A percentile compares a stretch with the other conserved stretches of the same genome.
Evolutionary conservation across 2,888 invertebrate genomes (phyloP).

Genomic region (Sphaeridia pumilis): DNA sequence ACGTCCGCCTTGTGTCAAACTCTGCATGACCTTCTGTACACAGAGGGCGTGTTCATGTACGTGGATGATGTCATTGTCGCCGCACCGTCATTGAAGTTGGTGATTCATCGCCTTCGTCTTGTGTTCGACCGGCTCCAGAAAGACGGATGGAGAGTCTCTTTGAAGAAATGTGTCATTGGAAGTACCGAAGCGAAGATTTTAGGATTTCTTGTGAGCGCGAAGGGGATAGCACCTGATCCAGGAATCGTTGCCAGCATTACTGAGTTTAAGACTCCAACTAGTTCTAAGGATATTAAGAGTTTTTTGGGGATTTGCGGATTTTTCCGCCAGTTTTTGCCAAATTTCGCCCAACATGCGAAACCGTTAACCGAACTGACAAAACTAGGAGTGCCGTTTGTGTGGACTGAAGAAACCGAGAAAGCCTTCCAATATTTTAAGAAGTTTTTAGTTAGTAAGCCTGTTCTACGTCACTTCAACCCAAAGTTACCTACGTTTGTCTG

Average conservation of each 20-base stretch:
- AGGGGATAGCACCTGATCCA: background rate
- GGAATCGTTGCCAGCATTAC: background rate
- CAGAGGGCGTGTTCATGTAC: no score
- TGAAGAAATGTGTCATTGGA: background rate
- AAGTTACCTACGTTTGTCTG: background rate
- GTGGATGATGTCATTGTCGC: no score
- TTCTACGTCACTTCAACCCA: conserved; percentile 4
- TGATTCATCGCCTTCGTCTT: no score
- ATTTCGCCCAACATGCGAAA: conserved; percentile 31
- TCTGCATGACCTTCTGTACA: no score
- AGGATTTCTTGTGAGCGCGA: background rate
- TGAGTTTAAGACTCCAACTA: background rate
- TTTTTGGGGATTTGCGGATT: conserved; percentile 27
- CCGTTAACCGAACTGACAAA: background rate
- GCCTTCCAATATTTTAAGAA: conserved; percentile 4
- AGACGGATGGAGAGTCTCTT: conserved; percentile 15
- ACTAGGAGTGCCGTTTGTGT: background rate
- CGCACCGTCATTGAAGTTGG: no score
- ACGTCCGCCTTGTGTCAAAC: no score
- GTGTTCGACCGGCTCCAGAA: conserved; percentile 18
- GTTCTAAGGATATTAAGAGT: background rate
- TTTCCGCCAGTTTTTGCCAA: conserved; percentile 36
- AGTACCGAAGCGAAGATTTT: background rate
- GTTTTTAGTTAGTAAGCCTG: background rate
- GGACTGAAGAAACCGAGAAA: background rate